Base-by-base conservation (phyloP, 2,888 invertebrate genomes). In the Stenolophus ochropezus region DNA sequence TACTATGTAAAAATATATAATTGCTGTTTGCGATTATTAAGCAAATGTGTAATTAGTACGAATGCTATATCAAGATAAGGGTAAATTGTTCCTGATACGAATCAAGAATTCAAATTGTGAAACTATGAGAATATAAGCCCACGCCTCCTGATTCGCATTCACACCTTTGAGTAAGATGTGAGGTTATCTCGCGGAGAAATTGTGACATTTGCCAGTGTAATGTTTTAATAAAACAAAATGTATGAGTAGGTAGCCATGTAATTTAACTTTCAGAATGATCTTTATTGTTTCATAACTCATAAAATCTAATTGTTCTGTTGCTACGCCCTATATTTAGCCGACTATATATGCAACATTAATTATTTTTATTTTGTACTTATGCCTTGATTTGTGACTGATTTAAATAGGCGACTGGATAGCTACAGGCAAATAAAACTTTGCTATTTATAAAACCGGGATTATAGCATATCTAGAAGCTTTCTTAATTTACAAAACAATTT, bases 21-120 rank as follows among this genome's bases (percentile, higher is more conserved):
- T 78, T 47, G 47, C 78, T 61, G 65, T 78, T 78, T 78, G 78
- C 65, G 42, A 21, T 25, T 65, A 61, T 78, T 65, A 49, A 61
- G 11, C 20, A 47, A 78, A 27, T 65, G 61, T 47, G 78, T 65
- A 78, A 78, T 78, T 58, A 78, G 65, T 49, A 78, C 58, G 56
- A 58, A n/a, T 47, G 49, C 4, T 20, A 69, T 20, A 51, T 74
- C 21, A 20, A 78, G 58, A 78, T 58, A 61, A 78, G 49, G 23
- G 18, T 49, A 61, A 78, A 49, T 78, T 78, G 65, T 78, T 78
- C 16, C 49, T 65, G 78, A 78, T 78, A 47, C 61, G 11, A 47
- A 78, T 78, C 78, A 51, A 14, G 4, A n/a, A 61, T n/a, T 21
- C 4, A 14, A n/a, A 23, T 49, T 73, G 47, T 73, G 25, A 74